These are phyloP conservation scores for Hyposmocoma kahamanoa DNA, from an alignment of 1,140 invertebrate genomes.

Conservation along the genomic window DNA sequence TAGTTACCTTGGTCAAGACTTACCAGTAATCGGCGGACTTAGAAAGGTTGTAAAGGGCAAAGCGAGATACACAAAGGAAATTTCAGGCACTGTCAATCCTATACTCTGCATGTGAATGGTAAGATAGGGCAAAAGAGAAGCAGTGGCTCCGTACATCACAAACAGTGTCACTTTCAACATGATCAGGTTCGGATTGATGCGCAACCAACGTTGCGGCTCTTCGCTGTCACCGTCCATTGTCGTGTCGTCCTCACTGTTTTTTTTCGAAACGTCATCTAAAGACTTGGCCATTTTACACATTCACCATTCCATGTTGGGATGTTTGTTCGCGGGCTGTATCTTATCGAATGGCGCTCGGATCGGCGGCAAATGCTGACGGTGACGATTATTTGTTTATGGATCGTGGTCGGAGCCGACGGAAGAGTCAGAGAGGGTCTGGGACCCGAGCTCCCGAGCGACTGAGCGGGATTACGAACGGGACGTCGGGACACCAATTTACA, in stretches of 20 bases:
- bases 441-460: conserved; percentile 51
- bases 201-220: conserved; percentile 41
- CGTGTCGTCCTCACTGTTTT: conserved; percentile 53
- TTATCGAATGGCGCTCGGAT: conserved; percentile 63
- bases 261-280: conserved; percentile 47
- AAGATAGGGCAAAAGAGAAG: conserved; percentile 86
- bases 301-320: conserved; percentile 41
- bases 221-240: conserved; percentile 52
- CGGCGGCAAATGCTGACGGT: conserved; percentile 34
- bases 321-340: conserved; percentile 49
- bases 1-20: conserved; percentile 25
- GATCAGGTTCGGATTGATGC: conserved; percentile 82
- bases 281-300: conserved; percentile 43
- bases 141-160: conserved; percentile 87
- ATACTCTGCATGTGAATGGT: conserved; percentile 92
- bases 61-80: conserved; percentile 87
- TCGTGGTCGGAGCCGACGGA: conserved; percentile 35
- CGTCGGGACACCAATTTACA: conserved; percentile 64
- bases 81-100: conserved; percentile 87
- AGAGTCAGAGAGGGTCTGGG: conserved; percentile 47
- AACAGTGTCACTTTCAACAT: conserved; percentile 87
- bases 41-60: conserved; percentile 87
- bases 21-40: conserved; percentile 85
- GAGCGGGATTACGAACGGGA: conserved; percentile 51
- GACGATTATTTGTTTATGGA: conserved; percentile 59